Conservation (phyloP, 2,888 invertebrate genomes). For the Drosophila kambysellisi region DNA sequence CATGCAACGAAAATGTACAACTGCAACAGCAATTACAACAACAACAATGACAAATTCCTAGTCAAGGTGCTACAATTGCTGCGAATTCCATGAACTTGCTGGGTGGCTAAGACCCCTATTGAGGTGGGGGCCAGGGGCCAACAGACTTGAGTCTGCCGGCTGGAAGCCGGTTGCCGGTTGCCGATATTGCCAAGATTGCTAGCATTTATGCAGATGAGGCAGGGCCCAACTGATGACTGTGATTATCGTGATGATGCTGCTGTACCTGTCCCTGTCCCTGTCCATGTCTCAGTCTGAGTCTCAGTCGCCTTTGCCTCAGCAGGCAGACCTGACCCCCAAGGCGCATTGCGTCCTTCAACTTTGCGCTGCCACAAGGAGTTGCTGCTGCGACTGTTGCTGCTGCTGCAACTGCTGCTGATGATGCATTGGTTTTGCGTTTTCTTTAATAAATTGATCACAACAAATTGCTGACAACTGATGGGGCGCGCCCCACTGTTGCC, state of each 20-base stretch:
- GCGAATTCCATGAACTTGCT: slow-evolving; percentile 71
- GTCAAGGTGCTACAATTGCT: slow-evolving; percentile 74
- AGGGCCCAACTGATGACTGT: slow-evolving; percentile 59
- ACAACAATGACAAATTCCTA: slow-evolving; percentile 71
- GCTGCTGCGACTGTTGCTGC: slow-evolving; percentile 9
- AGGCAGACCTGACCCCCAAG: slow-evolving; percentile 49
- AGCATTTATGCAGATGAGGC: slow-evolving; percentile 69
- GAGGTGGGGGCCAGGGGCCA: background rate
- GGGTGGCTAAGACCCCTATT: slow-evolving; percentile 55
- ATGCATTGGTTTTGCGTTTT: slow-evolving; percentile 42
- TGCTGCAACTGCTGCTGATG: slow-evolving; percentile 3
- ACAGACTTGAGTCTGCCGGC: background rate
- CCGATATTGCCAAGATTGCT: slow-evolving; percentile 18
- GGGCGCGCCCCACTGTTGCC: slow-evolving; percentile 55
- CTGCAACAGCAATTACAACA: slow-evolving; percentile 11
- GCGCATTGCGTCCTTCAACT: slow-evolving; percentile 64
- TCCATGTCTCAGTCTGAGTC: background rate
- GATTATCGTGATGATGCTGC: slow-evolving; percentile 50
- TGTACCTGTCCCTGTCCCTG: background rate
- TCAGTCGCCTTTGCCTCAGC: background rate
- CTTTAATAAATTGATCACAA: slow-evolving; percentile 83
- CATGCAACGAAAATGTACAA: background rate
- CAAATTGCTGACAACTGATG: slow-evolving; percentile 83
- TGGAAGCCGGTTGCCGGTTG: slow-evolving; percentile 40
- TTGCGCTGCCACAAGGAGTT: slow-evolving; percentile 19